These are phyloP conservation scores for Crenuchus spilurus DNA, from an alignment of 2,797 vertebrate genomes.

Conservation along the genomic window DNA sequence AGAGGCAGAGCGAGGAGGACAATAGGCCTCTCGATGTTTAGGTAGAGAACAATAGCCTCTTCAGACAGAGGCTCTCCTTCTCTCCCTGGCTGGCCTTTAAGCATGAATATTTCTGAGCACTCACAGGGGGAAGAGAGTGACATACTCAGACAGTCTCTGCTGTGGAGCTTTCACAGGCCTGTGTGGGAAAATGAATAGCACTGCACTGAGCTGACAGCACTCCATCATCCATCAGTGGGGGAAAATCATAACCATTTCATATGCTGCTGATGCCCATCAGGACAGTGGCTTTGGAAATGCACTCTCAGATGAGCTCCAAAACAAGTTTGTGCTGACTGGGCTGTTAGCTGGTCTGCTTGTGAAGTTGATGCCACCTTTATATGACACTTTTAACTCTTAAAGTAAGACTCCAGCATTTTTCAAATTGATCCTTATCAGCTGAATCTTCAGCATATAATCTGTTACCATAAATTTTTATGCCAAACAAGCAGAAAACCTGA, in stretches of 20 bases:
- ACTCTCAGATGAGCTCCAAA: background rate
- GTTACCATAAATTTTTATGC: too few relatives aligned
- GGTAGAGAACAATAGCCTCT: slow-evolving; percentile 78
- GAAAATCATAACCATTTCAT: background rate
- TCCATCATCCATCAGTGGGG: slow-evolving; percentile 20
- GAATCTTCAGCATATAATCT: too few relatives aligned
- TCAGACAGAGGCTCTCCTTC: slow-evolving; percentile 73
- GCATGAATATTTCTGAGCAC: slow-evolving; percentile 69
- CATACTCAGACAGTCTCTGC: slow-evolving; percentile 44
- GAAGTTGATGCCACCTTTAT: too few relatives aligned
- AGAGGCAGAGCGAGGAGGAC: slow-evolving; percentile 67
- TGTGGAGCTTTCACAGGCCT: slow-evolving; percentile 64
- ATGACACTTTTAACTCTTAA: too few relatives aligned
- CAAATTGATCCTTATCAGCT: too few relatives aligned
- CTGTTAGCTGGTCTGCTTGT: too few relatives aligned
- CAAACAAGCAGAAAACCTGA: too few relatives aligned
- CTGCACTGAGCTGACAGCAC: slow-evolving; percentile 52
- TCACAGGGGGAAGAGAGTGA: slow-evolving; percentile 57
- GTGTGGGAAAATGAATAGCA: slow-evolving; percentile 62
- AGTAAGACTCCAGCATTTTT: too few relatives aligned
- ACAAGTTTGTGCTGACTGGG: too few relatives aligned
- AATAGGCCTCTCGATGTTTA: slow-evolving; percentile 74
- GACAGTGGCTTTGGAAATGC: background rate
- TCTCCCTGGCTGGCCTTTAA: slow-evolving; percentile 74
- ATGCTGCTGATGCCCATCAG: background rate